These are phyloP conservation scores for Pteropus rufus DNA, from an alignment of 2,797 vertebrate genomes.

Conservation along the genomic window DNA sequence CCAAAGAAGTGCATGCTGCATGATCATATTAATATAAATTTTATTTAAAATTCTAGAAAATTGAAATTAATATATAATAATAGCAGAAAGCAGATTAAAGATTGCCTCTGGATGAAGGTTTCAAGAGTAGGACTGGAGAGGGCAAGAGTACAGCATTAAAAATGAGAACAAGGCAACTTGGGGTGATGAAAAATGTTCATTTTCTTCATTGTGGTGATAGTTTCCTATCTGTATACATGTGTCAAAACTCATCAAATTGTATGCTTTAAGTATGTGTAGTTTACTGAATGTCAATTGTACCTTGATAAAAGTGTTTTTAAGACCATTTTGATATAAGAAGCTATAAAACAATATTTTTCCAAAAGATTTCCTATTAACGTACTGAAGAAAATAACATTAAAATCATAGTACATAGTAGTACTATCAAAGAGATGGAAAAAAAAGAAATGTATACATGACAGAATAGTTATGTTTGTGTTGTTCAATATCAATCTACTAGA, in stretches of 20 bases:
- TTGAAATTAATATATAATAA: not conserved
- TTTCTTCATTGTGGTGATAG: not conserved
- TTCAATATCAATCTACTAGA: not conserved
- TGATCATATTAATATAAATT: not conserved
- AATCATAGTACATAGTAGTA: not conserved
- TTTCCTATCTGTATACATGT: not conserved
- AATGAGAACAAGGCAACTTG: not conserved
- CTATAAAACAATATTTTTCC: not conserved
- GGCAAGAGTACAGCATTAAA: not conserved
- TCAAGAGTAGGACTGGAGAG: not conserved
- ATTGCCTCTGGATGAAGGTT: not conserved
- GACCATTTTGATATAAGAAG: not conserved
- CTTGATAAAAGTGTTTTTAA: not conserved
- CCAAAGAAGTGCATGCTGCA: not conserved
- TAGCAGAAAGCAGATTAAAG: not conserved
- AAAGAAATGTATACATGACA: not conserved
- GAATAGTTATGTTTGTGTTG: not conserved
- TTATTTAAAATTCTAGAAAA: not conserved
- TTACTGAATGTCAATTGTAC: not conserved
- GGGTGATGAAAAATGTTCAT: not conserved
- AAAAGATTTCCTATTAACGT: not conserved
- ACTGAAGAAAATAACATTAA: not conserved
- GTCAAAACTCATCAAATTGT: not conserved
- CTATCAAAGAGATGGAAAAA: not conserved
- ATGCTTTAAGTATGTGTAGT: not conserved